Percentiles rank a stretch among this genome's conserved stretches.
These are phyloP conservation scores for Bovichtus variegatus DNA, from an alignment of 2,797 vertebrate species.

Conservation along the genomic window DNA sequence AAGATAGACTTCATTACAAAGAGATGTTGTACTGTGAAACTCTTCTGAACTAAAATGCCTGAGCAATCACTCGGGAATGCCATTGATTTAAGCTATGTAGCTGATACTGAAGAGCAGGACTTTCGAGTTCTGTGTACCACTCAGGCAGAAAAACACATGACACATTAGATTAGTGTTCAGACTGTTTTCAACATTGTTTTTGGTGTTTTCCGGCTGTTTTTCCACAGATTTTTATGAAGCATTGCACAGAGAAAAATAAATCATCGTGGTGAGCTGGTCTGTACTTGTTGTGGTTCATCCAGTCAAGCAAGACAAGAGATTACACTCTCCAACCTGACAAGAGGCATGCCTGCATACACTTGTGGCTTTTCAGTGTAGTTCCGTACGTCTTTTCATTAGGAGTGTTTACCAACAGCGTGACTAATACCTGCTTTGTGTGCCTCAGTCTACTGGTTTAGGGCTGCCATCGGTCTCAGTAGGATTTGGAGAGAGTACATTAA, in stretches of 20 bases:
- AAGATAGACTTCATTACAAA: slow-evolving; percentile 24
- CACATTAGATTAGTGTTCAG: not conserved
- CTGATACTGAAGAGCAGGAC: slow-evolving; percentile 73
- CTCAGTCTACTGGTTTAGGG: slow-evolving; percentile 21
- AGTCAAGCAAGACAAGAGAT: slow-evolving; percentile 38
- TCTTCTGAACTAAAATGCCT: slow-evolving; percentile 26
- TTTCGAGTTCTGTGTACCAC: slow-evolving; percentile 68
- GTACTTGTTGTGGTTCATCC: slow-evolving; percentile 56
- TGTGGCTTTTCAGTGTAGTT: slow-evolving; percentile 26
- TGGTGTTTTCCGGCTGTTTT: not conserved
- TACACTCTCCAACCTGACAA: slow-evolving; percentile 32
- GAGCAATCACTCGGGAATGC: slow-evolving; percentile 61
- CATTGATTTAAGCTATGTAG: slow-evolving; percentile 47
- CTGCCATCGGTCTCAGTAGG: slow-evolving; percentile 4
- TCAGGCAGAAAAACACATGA: slow-evolving; percentile 24
- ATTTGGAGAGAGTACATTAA: slow-evolving; percentile 9
- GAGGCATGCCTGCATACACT: slow-evolving; percentile 34
- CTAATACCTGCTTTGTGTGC: slow-evolving; percentile 56
- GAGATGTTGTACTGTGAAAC: slow-evolving; percentile 47
- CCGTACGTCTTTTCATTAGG: slow-evolving; percentile 38
- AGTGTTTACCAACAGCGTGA: slow-evolving; percentile 75
- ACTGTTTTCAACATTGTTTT: not conserved
- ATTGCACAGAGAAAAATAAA: slow-evolving; percentile 13
- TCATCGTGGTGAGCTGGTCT: slow-evolving; percentile 37
- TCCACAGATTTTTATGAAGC: not conserved